A percentile compares a stretch with the other conserved stretches of the same genome.
Conservation (phyloP, 1,140 invertebrate genomes). For the Drosophila sucinea region DNA sequence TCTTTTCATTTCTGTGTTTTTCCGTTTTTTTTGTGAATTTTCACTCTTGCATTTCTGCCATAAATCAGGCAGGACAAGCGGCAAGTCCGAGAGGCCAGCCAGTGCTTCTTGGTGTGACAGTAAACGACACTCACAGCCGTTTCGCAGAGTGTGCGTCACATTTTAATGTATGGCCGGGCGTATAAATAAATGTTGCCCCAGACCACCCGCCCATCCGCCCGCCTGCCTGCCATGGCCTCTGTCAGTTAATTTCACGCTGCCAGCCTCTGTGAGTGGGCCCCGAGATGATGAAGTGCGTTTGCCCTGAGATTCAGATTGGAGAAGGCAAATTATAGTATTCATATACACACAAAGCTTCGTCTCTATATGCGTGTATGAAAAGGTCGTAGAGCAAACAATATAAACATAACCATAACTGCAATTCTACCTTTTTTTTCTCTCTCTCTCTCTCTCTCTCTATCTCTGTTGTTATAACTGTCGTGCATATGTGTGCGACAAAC, state of each 20-base stretch:
- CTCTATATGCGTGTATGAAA: constrained; percentile 22
- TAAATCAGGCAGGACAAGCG: constrained; percentile 51
- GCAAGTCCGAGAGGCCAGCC: constrained; percentile 27
- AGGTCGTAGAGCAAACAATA: constrained; percentile 17
- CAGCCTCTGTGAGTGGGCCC: constrained; percentile 65
- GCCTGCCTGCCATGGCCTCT: constrained; percentile 43
- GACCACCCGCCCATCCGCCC: no score
- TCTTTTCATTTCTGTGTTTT: neutral
- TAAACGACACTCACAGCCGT: constrained; percentile 62
- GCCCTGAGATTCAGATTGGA: constrained; percentile 20
- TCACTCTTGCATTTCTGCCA: constrained; percentile 17
- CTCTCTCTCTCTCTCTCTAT: neutral
- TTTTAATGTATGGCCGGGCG: constrained; percentile 69
- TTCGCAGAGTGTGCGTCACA: constrained; percentile 52
- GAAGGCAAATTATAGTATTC: constrained; percentile 29
- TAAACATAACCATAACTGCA: constrained; percentile 36
- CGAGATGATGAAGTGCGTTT: constrained; percentile 72
- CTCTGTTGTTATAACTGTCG: constrained; percentile 59
- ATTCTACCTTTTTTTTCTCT: constrained; percentile 23
- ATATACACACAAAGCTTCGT: constrained; percentile 1
- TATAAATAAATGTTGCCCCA: constrained; percentile 72
- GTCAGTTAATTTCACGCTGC: constrained; percentile 80
- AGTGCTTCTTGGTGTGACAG: constrained; percentile 56
- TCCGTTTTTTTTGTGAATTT: constrained; percentile 2
- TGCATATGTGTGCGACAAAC: constrained; percentile 36